Base-by-base conservation (phyloP, 2,113 vertebrate genomes). In the Paradoxurus hermaphroditus region DNA sequence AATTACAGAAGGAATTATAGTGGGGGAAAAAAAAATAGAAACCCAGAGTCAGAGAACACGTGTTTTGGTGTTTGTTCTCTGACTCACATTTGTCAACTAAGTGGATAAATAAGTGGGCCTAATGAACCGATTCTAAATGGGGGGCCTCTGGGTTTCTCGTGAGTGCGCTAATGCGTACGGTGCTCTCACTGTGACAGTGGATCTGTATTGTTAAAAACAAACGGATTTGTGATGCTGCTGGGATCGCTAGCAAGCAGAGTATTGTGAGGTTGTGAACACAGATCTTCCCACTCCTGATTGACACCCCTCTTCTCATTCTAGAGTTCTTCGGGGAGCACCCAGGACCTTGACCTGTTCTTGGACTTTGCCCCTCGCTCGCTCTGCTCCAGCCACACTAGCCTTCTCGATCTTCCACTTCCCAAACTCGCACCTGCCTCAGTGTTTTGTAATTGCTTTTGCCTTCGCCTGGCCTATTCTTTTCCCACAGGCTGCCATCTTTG, bases 341-440 rank as follows among this genome's bases (percentile, higher is more conserved):
- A 3, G 34, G 13, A 2, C 27, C 5, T 0, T 21, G 81, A 16
- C 6, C 0, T 19, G 53, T 14, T 11, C 12, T 19, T 7, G 78
- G 44, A 67, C 44, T 31, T 27, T 4, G 5, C 16, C 2, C 31
- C 4, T 31, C 0, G 0, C 34, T 65, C 23, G 0, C 31, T 72
- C 36, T 21, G 78, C 44, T 70, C 9, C 29, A 44, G 70, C 27
- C 19, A 19, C 18, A 5, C 21, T 14, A 31, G 36, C 44, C 73
- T 36, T 7, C 36, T 13, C 0, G 1, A 34, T 53, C 3, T n/a
- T 72, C 13, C 29, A 1, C 11, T 7, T 70, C 41, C 27, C 19
- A 67, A 36, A 36, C 15, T 39, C 23, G 7, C 19, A 51, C 18
- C 36, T 51, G n/a, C n/a, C n/a, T 39, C 49, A n/a, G 23, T 2